Evolutionary conservation across 2,888 invertebrate species (phyloP).

Genomic region (Megaustenia siamemsis): DNA sequence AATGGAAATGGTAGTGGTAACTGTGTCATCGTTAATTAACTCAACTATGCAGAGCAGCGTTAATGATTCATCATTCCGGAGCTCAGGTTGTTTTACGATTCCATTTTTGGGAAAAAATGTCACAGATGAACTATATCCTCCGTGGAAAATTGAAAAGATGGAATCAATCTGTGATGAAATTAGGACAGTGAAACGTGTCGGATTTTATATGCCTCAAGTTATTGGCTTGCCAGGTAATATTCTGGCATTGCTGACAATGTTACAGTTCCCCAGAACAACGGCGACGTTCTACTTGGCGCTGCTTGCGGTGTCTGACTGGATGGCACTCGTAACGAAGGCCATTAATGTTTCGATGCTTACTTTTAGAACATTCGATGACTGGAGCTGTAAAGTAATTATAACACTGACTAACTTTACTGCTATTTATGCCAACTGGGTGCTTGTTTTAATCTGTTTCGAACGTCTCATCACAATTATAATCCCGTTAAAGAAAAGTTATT

Average conservation of each 20-base stretch:
- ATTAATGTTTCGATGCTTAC: neutral
- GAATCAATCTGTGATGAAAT: neutral
- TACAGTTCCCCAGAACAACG: neutral
- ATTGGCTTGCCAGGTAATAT: constrained; percentile 30
- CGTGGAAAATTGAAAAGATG: neutral
- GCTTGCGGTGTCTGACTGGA: neutral
- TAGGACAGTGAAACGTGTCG: neutral
- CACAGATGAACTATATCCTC: neutral
- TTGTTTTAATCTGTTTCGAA: constrained; percentile 35
- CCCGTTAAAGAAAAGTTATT: constrained; percentile 18
- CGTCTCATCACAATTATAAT: neutral
- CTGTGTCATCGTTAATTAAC: too few relatives aligned
- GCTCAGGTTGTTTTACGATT: too few relatives aligned
- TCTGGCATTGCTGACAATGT: neutral
- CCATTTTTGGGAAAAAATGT: too few relatives aligned
- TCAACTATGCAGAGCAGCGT: too few relatives aligned
- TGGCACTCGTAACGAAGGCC: neutral
- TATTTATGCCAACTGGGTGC: constrained; percentile 24
- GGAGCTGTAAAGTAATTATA: neutral
- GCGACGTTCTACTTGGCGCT: constrained; percentile 20
- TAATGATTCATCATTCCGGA: too few relatives aligned
- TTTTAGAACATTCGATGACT: neutral
- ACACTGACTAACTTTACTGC: neutral
- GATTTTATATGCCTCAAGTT: neutral
- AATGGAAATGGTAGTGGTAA: too few relatives aligned